Conservation (phyloP, 2,113 vertebrate species). For the Nothoprocta pentlandii region DNA sequence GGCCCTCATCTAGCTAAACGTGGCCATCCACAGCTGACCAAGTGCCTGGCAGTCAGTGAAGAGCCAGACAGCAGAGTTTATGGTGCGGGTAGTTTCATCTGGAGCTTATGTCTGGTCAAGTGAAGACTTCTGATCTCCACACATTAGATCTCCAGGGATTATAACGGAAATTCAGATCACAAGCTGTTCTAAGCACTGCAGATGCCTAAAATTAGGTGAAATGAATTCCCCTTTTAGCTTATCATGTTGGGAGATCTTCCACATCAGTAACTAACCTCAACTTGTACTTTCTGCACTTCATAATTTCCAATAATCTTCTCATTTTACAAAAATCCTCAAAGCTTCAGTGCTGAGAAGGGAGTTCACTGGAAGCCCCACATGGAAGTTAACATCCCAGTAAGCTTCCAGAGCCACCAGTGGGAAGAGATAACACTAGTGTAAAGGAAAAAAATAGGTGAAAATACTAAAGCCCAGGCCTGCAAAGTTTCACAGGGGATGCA, state of each 20-base stretch:
- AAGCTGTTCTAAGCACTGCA: neutral
- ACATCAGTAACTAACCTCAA: neutral
- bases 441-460: neutral
- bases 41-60: neutral
- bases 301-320: neutral
- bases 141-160: neutral
- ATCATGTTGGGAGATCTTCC: neutral
- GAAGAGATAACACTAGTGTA: neutral
- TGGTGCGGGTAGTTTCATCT: neutral
- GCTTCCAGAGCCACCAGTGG: neutral
- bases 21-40: neutral
- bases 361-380: neutral
- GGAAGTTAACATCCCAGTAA: neutral
- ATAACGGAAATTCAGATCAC: neutral
- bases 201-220: neutral
- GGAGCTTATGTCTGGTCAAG: neutral
- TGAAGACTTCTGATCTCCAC: neutral
- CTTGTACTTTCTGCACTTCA: neutral
- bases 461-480: neutral
- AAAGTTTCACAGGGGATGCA: neutral
- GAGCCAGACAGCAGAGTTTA: neutral
- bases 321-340: neutral
- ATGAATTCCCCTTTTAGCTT: neutral
- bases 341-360: neutral
- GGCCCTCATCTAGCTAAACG: neutral